Conservation (phyloP, 2,113 vertebrate species). For the Thalassoma bifasciatum region DNA sequence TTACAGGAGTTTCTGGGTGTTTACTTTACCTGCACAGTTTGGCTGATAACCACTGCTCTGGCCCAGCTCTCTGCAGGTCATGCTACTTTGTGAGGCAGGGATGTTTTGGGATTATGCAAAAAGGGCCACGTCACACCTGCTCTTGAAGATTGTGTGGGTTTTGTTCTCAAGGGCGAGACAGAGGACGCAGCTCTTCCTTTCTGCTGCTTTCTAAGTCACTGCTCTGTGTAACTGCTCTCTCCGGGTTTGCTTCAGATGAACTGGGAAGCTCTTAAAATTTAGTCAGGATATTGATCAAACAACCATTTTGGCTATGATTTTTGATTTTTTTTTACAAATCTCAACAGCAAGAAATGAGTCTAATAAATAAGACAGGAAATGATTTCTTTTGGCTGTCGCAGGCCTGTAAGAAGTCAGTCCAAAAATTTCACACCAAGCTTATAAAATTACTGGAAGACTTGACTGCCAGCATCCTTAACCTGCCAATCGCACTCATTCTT, state of each 20-base stretch:
- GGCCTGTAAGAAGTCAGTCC: background rate
- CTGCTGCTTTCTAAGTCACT: background rate
- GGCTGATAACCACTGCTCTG: background rate
- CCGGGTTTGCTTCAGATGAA: background rate
- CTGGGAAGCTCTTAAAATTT: too few relatives aligned
- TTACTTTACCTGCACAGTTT: background rate
- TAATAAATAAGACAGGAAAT: background rate
- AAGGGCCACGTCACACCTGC: background rate
- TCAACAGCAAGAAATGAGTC: background rate
- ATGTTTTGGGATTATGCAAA: slow-evolving; percentile 3
- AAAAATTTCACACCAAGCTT: background rate
- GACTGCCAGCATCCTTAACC: background rate
- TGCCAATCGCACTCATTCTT: background rate
- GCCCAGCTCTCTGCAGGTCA: background rate
- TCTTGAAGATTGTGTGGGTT: background rate
- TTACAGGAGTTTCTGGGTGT: background rate
- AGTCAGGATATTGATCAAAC: too few relatives aligned
- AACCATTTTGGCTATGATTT: too few relatives aligned
- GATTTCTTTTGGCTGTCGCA: background rate
- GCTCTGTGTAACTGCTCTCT: background rate
- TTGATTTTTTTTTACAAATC: background rate
- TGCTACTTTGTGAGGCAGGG: background rate
- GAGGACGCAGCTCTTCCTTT: background rate
- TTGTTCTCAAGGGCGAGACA: background rate
- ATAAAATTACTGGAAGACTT: background rate